Percentiles rank a stretch among this genome's conserved stretches.
phyloP scores from a whole-genome alignment of 1,140 invertebrate species.

The Leptopilina boulardi region DNA sequence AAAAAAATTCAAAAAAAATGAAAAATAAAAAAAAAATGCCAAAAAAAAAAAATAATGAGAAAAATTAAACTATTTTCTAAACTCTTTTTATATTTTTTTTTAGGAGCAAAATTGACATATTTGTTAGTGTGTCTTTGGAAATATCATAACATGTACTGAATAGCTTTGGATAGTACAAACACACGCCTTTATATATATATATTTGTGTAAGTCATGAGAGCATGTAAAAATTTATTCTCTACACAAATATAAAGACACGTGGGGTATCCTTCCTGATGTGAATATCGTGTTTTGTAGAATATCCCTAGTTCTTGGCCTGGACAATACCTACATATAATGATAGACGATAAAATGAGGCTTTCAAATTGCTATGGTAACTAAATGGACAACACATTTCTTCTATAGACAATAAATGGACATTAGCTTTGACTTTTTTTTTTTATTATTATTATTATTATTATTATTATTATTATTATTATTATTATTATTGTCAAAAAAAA shows the following conservation, averaged over 20 bases:
- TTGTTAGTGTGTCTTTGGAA: constrained; percentile 43
- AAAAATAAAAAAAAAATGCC: not conserved
- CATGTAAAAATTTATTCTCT: not conserved
- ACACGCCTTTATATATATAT: constrained; percentile 25
- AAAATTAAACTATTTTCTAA: too few relatives aligned
- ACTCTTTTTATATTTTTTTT: not conserved
- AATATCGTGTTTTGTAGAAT: constrained; percentile 11
- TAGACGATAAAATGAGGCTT: constrained; percentile 50
- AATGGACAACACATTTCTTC: constrained; percentile 50
- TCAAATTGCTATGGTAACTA: constrained; percentile 65
- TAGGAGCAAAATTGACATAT: not conserved
- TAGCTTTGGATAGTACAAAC: constrained; percentile 40
- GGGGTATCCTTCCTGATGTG: not conserved
- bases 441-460: too few relatives aligned
- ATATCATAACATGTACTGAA: constrained; percentile 56
- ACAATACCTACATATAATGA: constrained; percentile 51
- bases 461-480: too few relatives aligned
- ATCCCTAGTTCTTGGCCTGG: constrained; percentile 47
- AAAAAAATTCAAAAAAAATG: not conserved
- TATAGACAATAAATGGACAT: constrained; percentile 49
- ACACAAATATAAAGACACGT: not conserved
- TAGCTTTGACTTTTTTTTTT: not conserved
- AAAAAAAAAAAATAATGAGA: not conserved
- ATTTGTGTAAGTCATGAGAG: constrained; percentile 14
- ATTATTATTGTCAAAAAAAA: too few relatives aligned